Evolutionary conservation across 2,797 vertebrate genomes (phyloP).

Genomic region (Phoebastria nigripes): DNA sequence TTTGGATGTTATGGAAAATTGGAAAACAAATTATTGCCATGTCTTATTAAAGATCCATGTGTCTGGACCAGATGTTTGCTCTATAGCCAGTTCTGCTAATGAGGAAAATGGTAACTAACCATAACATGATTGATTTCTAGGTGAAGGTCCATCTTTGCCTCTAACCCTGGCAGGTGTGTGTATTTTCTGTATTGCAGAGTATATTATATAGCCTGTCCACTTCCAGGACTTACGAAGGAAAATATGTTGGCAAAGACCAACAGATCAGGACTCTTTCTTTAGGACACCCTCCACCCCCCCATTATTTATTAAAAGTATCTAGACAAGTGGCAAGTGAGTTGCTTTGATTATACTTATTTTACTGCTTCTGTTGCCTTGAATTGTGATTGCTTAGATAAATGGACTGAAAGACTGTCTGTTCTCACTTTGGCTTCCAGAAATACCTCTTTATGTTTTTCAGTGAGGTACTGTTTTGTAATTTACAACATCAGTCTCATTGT

Average conservation of each 20-base stretch:
- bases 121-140: constrained; percentile 38
- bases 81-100: constrained; percentile 12
- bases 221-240: not conserved
- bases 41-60: constrained; percentile 47
- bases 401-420: not conserved
- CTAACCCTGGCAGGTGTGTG: not conserved
- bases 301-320: not conserved
- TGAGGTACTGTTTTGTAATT: constrained; percentile 6
- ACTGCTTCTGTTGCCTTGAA: not conserved
- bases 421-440: not conserved
- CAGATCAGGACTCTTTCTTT: not conserved
- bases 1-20: constrained; percentile 26
- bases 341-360: not conserved
- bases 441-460: not conserved
- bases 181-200: not conserved
- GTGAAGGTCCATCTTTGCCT: not conserved
- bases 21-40: constrained; percentile 44
- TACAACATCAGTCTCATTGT: not conserved
- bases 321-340: not conserved
- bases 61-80: constrained; percentile 41
- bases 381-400: not conserved
- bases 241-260: not conserved
- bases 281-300: accelerated
- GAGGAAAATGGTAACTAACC: constrained; percentile 35
- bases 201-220: not conserved